phyloP scores from a whole-genome alignment of 2,888 invertebrate species.

The Tiliacea aurago region DNA sequence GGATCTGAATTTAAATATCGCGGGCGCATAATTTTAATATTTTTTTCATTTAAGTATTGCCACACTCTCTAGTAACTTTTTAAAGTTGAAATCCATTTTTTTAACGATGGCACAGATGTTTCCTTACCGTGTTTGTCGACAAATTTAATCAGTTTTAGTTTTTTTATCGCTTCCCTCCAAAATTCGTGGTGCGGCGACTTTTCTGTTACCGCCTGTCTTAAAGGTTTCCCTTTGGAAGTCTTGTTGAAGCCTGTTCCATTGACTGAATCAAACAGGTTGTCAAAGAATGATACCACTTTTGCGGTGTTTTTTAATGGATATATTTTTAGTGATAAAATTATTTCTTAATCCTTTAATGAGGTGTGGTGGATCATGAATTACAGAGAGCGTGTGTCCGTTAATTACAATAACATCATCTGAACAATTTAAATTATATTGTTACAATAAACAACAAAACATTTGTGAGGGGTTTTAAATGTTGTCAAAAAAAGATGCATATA shows the following conservation, averaged over 20 bases:
- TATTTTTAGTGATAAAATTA: slow-evolving; percentile 5
- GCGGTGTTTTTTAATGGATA: not conserved
- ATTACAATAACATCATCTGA: slow-evolving; percentile 2
- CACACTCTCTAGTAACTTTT: slow-evolving; percentile 8
- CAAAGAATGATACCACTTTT: not conserved
- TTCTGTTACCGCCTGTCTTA: not conserved
- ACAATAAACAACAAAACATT: too few relatives aligned
- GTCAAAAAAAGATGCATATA: too few relatives aligned
- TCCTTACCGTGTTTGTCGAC: not conserved
- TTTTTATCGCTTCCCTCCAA: not conserved
- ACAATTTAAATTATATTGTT: not conserved
- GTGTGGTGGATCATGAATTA: slow-evolving; percentile 2
- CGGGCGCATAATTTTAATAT: slow-evolving; percentile 14
- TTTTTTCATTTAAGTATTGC: not conserved
- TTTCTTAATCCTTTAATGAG: slow-evolving; percentile 10
- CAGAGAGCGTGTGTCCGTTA: not conserved
- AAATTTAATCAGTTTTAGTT: not conserved
- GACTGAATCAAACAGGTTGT: not conserved
- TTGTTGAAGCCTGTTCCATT: not conserved
- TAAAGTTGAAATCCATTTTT: too few relatives aligned
- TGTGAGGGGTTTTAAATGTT: too few relatives aligned
- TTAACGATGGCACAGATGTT: slow-evolving; percentile 15
- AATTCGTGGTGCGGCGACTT: not conserved
- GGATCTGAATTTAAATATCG: slow-evolving; percentile 16
- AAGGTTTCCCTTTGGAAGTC: slow-evolving; percentile 6